Evolutionary conservation across 2,113 vertebrate genomes (phyloP).

Genomic region (Mastomys natalensis): DNA sequence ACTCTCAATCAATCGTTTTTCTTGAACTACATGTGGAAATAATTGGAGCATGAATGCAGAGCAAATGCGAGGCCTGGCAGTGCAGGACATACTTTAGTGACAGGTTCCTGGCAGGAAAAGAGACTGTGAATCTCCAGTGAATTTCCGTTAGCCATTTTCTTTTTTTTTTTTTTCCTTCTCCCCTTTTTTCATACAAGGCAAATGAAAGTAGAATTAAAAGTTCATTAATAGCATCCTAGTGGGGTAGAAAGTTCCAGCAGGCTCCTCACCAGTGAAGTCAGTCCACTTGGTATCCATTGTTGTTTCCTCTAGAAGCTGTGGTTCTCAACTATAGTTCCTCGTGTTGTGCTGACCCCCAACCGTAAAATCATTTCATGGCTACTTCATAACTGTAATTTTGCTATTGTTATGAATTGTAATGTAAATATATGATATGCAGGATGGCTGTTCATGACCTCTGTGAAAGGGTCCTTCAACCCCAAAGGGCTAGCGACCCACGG

Average conservation of each 20-base stretch:
- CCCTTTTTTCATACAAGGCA: slow-evolving; percentile 55
- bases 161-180: neutral
- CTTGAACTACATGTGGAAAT: slow-evolving; percentile 82
- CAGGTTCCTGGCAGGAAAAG: slow-evolving; percentile 79
- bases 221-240: slow-evolving; percentile 57
- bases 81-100: slow-evolving; percentile 79
- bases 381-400: neutral
- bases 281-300: neutral
- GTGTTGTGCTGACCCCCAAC: neutral
- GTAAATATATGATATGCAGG: neutral
- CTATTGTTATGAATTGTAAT: neutral
- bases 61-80: slow-evolving; percentile 77
- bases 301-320: neutral
- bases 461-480: neutral
- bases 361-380: neutral
- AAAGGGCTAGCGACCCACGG: neutral
- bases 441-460: neutral
- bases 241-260: slow-evolving; percentile 46
- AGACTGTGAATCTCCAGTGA: slow-evolving; percentile 78
- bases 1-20: slow-evolving; percentile 70
- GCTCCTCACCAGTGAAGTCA: slow-evolving; percentile 43
- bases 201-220: slow-evolving; percentile 64
- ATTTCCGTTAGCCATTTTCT: slow-evolving; percentile 71
- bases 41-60: slow-evolving; percentile 78
- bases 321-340: neutral